These are phyloP conservation scores for Fragum fragum DNA, from an alignment of 2,888 invertebrate species.

Conservation along the genomic window DNA sequence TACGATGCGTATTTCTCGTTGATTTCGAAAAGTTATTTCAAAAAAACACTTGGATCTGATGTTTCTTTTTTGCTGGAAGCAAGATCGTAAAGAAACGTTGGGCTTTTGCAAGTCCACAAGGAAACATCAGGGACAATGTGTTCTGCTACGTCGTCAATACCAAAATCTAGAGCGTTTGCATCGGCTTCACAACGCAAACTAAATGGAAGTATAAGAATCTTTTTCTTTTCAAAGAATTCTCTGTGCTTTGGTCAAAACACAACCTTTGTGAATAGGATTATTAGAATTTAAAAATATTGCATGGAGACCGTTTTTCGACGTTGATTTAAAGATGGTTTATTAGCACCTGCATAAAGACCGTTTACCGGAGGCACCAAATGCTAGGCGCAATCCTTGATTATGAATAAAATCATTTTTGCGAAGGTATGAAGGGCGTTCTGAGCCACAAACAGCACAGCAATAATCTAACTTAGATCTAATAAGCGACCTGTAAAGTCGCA, in stretches of 20 bases:
- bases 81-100: constrained; percentile 25
- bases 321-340: constrained; percentile 26
- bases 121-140: background rate
- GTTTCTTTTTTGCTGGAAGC: constrained; percentile 27
- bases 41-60: constrained; percentile 19
- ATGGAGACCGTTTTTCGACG: constrained; percentile 18
- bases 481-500: constrained; percentile 36
- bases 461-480: constrained; percentile 59
- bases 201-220: constrained; percentile 20
- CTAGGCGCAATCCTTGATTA: constrained; percentile 52
- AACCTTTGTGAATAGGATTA: constrained; percentile 11
- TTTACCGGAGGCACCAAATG: constrained; percentile 50
- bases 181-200: constrained; percentile 18
- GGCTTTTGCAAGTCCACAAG: constrained; percentile 18
- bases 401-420: constrained; percentile 52
- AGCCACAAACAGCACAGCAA: constrained; percentile 49
- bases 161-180: constrained; percentile 12
- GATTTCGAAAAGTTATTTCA: constrained; percentile 4
- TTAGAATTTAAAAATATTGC: constrained; percentile 25
- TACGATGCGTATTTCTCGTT: background rate
- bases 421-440: constrained; percentile 52
- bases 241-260: constrained; percentile 17
- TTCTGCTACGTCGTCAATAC: background rate
- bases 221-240: background rate
- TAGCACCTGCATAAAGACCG: constrained; percentile 45